Percentiles rank a stretch among this genome's conserved stretches.
Conservation (phyloP, 2,113 vertebrate genomes). For the Hypomesus transpacificus region DNA sequence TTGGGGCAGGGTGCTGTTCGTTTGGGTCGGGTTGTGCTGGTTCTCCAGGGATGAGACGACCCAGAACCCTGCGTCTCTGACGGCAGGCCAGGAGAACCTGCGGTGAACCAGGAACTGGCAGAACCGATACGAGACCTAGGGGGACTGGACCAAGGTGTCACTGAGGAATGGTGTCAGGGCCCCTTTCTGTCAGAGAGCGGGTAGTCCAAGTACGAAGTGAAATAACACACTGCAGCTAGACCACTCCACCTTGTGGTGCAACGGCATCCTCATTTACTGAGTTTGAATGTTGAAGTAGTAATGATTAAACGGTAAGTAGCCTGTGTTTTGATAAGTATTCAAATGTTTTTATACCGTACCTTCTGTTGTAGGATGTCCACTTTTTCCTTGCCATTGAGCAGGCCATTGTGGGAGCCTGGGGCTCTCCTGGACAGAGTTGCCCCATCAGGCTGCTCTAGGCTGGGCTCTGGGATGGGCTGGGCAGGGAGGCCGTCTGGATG, state of each 20-base stretch:
- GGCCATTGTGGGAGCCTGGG: constrained; percentile 26
- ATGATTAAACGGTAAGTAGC: no score
- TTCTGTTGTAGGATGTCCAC: constrained; percentile 40
- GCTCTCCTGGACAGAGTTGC: constrained; percentile 34
- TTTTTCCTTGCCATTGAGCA: constrained; percentile 42
- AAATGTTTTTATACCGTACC: constrained; percentile 43
- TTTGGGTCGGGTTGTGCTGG: neutral
- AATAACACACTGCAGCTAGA: constrained; percentile 33
- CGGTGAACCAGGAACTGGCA: constrained; percentile 54
- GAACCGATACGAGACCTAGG: neutral
- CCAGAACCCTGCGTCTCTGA: constrained; percentile 25
- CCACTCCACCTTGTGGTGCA: constrained; percentile 61
- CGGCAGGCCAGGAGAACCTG: constrained; percentile 49
- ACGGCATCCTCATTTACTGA: neutral
- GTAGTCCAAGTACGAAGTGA: neutral
- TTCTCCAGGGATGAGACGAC: constrained; percentile 41
- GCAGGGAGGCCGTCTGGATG: constrained; percentile 15
- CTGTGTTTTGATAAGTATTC: no score
- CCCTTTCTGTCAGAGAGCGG: neutral
- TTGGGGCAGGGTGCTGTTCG: constrained; percentile 2
- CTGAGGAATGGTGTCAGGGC: constrained; percentile 5
- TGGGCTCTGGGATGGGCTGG: constrained; percentile 26
- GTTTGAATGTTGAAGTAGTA: neutral
- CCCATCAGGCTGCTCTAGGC: constrained; percentile 59
- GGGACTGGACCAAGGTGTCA: constrained; percentile 40